A percentile compares a stretch with the other conserved stretches of the same genome.
phyloP scores from a whole-genome alignment of 2,113 vertebrate genomes.

The Peromyscus leucopus region DNA sequence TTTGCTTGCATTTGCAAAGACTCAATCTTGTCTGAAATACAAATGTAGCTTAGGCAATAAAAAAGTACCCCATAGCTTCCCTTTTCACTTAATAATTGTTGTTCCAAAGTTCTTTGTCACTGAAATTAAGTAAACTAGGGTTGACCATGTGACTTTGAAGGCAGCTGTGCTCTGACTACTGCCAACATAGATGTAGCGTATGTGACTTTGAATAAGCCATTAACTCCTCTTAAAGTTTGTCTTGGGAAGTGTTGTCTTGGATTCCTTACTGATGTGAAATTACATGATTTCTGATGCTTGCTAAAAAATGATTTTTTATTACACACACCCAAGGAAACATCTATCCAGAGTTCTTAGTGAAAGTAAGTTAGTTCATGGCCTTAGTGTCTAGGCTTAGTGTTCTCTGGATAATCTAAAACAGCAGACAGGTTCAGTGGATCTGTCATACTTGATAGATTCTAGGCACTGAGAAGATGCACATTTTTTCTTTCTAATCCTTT shows the following conservation, averaged over 20 bases:
- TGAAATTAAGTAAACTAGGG: slow-evolving; percentile 28
- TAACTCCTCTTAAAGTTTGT: neutral
- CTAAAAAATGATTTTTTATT: slow-evolving; percentile 1
- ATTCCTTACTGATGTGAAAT: neutral
- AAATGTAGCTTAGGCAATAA: neutral
- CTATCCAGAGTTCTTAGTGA: neutral
- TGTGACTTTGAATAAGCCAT: slow-evolving; percentile 29
- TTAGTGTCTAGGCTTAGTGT: neutral
- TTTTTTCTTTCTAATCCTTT: neutral
- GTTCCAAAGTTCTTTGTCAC: neutral
- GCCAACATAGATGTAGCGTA: neutral
- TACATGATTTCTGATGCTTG: neutral
- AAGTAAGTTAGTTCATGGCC: slow-evolving; percentile 7
- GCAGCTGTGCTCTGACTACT: neutral
- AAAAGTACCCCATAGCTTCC: neutral
- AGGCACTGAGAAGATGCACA: neutral
- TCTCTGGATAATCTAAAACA: neutral
- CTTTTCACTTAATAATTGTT: slow-evolving; percentile 34
- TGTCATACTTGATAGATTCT: neutral
- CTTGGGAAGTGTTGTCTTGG: neutral
- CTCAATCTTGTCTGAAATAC: slow-evolving; percentile 20
- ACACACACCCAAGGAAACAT: neutral
- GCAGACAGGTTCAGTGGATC: neutral
- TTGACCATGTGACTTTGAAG: neutral
- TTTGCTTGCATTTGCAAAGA: slow-evolving; percentile 24